Conservation (phyloP, 2,888 invertebrate species). For the Trachelus iudaicus region DNA sequence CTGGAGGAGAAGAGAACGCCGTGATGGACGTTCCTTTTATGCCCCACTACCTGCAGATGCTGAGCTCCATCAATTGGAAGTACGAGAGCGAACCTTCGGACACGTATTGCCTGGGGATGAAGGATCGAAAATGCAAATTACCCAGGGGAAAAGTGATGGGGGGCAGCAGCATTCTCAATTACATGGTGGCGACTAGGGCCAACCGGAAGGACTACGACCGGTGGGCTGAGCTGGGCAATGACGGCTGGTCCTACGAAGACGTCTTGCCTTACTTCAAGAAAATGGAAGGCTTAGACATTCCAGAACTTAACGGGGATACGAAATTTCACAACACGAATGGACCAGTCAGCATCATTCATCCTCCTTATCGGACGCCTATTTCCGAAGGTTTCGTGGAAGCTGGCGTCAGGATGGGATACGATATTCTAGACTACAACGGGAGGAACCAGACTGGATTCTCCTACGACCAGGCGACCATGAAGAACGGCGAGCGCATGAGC, state of each 20-base stretch:
- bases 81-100: conserved; percentile 66
- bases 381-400: conserved; percentile 72
- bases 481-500: conserved; percentile 71
- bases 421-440: conserved; percentile 77
- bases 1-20: conserved; percentile 61
- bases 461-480: conserved; percentile 73
- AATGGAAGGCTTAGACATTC: conserved; percentile 72
- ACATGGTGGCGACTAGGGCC: conserved; percentile 70
- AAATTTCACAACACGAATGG: conserved; percentile 73
- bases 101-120: conserved; percentile 48
- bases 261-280: conserved; percentile 63
- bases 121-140: conserved; percentile 51
- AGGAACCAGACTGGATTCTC: conserved; percentile 74
- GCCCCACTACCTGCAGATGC: conserved; percentile 65
- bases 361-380: conserved; percentile 68
- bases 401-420: conserved; percentile 74
- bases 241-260: conserved; percentile 65
- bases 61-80: conserved; percentile 68
- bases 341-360: conserved; percentile 72
- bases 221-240: conserved; percentile 67
- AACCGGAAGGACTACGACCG: conserved; percentile 67
- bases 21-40: conserved; percentile 67
- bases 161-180: conserved; percentile 69
- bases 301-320: conserved; percentile 65
- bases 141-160: conserved; percentile 67